Percentiles rank a stretch among this genome's conserved stretches.
Conservation (phyloP, 2,888 invertebrate species). For the Atherix ibis region DNA sequence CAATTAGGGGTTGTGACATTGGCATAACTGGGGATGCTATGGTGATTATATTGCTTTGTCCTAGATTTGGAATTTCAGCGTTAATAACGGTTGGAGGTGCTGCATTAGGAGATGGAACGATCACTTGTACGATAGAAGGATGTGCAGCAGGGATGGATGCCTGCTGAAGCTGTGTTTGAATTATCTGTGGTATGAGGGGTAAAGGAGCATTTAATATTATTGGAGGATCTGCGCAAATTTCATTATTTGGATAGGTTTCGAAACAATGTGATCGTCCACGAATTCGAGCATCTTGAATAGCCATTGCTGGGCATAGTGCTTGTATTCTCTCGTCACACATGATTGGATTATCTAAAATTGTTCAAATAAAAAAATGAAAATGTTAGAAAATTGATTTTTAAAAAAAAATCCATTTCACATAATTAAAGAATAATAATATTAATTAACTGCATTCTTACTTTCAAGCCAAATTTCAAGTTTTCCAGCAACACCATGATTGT, state of each 20-base stretch:
- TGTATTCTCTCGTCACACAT: constrained; percentile 57
- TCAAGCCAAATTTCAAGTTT: constrained; percentile 56
- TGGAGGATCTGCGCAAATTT: constrained; percentile 27
- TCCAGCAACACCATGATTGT: constrained; percentile 57
- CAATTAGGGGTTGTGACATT: constrained; percentile 16
- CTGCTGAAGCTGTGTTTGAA: constrained; percentile 11
- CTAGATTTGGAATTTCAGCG: neutral
- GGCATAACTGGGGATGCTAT: neutral
- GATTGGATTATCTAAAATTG: constrained; percentile 55
- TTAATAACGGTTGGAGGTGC: neutral
- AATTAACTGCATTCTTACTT: constrained; percentile 42
- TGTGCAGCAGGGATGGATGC: constrained; percentile 7
- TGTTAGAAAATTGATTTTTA: neutral
- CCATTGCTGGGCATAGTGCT: constrained; percentile 52
- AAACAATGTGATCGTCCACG: constrained; percentile 48
- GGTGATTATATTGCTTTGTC: no score
- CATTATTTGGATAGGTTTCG: constrained; percentile 22
- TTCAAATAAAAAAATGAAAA: constrained; percentile 3
- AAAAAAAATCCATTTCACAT: no score
- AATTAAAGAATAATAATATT: neutral
- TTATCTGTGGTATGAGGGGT: constrained; percentile 17
- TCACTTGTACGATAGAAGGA: constrained; percentile 21
- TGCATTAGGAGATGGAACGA: constrained; percentile 21
- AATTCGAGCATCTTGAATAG: constrained; percentile 55
- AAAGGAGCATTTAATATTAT: constrained; percentile 18